A percentile compares a stretch with the other conserved stretches of the same genome.
Evolutionary conservation across 2,888 invertebrate genomes (phyloP).

Genomic region (Phyto melanocephala): DNA sequence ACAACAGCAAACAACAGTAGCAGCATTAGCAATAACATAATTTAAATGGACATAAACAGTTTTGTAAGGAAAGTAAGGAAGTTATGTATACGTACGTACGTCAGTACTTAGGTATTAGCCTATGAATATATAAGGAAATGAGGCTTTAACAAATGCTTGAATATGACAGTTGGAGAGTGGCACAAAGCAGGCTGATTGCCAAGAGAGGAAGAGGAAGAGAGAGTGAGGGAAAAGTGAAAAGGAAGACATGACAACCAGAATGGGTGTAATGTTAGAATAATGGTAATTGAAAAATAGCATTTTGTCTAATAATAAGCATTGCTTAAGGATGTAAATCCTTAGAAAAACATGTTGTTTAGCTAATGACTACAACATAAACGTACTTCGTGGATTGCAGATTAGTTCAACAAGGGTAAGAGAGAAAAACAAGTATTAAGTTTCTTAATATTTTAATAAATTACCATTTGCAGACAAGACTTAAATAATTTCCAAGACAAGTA

Average conservation of each 20-base stretch:
- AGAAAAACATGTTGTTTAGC: constrained; percentile 54
- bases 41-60: constrained; percentile 61
- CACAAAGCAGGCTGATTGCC: background rate
- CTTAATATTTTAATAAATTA: too few species aligned
- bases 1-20: constrained; percentile 45
- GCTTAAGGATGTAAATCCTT: constrained; percentile 57
- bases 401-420: background rate
- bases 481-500: too few species aligned
- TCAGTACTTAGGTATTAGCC: constrained; percentile 28
- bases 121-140: background rate
- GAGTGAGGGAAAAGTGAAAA: background rate
- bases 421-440: too few species aligned
- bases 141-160: constrained; percentile 1
- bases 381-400: background rate
- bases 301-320: constrained; percentile 36
- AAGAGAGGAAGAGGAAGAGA: background rate
- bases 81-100: too few species aligned
- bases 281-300: constrained; percentile 62
- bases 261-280: constrained; percentile 46
- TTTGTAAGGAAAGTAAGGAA: background rate
- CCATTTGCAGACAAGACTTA: too few species aligned
- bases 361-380: constrained; percentile 41
- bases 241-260: background rate
- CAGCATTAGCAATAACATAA: constrained; percentile 31
- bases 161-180: background rate